phyloP scores from a whole-genome alignment of 1,140 invertebrate species.

The Anoplophora glabripennis region DNA sequence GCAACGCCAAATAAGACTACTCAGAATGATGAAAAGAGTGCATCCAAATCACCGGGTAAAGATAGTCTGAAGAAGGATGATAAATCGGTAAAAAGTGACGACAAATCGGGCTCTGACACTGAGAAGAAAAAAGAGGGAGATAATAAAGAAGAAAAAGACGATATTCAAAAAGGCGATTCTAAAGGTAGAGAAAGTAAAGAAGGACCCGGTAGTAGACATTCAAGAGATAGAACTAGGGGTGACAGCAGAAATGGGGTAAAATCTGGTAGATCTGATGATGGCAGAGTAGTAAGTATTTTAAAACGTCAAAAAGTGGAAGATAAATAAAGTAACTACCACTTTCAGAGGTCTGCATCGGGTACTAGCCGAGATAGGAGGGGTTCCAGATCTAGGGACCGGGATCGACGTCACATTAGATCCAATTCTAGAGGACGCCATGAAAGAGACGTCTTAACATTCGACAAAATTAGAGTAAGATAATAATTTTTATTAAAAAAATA shows the following conservation, averaged over 20 bases:
- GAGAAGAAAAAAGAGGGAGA: conserved; percentile 48
- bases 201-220: conserved; percentile 14
- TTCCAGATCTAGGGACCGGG: conserved; percentile 12
- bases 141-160: conserved; percentile 47
- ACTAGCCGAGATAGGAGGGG: conserved; percentile 11
- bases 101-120: conserved; percentile 48
- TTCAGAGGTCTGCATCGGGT: conserved; percentile 1
- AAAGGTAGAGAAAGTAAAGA: conserved; percentile 42
- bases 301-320: not conserved
- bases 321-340: conserved; percentile 8
- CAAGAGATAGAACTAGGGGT: conserved; percentile 18
- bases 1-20: conserved; percentile 1
- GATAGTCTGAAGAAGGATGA: conserved; percentile 14
- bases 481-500: not conserved
- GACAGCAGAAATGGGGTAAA: conserved; percentile 11
- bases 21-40: conserved; percentile 13
- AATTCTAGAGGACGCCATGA: conserved; percentile 14
- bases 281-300: conserved; percentile 10
- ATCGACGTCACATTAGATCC: conserved; percentile 19
- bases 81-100: conserved; percentile 48
- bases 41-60: conserved; percentile 1
- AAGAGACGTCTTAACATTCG: conserved; percentile 39
- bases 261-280: conserved; percentile 5
- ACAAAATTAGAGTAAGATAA: conserved; percentile 40
- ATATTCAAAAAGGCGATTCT: conserved; percentile 43